Evolutionary conservation across 1,140 invertebrate species (phyloP).

Genomic region (Gonioctena quinquepunctata): DNA sequence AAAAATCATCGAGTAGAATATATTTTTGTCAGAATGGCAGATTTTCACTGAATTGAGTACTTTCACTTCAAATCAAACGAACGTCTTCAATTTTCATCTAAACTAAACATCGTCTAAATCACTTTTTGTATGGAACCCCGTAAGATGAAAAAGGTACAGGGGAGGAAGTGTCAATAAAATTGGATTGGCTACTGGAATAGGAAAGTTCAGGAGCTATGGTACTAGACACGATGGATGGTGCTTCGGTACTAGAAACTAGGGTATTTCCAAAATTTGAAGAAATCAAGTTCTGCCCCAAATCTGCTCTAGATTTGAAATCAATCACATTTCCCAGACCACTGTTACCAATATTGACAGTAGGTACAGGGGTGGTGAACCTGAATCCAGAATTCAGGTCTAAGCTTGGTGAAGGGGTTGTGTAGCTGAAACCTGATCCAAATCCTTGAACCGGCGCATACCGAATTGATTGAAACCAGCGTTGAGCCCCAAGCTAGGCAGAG

Average conservation of each 20-base stretch:
- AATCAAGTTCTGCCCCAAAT: background rate
- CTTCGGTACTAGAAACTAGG: background rate
- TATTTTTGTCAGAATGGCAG: too few species aligned
- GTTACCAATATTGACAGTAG: background rate
- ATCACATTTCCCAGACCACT: too few species aligned
- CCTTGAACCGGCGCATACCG: background rate
- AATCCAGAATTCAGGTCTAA: background rate
- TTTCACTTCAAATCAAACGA: too few species aligned
- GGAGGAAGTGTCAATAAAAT: background rate
- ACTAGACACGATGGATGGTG: background rate
- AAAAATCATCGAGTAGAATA: background rate
- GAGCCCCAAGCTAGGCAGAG: background rate
- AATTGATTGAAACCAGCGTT: background rate
- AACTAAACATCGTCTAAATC: too few species aligned
- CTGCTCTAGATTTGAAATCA: background rate
- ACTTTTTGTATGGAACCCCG: background rate
- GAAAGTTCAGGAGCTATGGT: background rate
- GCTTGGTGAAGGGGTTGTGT: background rate
- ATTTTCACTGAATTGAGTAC: too few species aligned
- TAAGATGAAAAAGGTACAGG: background rate
- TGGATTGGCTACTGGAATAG: background rate
- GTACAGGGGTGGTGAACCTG: background rate
- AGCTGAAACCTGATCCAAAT: background rate
- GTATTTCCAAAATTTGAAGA: background rate
- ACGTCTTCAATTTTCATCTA: too few species aligned